Evolutionary conservation across 92 coral and sea anemone species (phyloP).

Genomic region (Nematostella vectensis): DNA sequence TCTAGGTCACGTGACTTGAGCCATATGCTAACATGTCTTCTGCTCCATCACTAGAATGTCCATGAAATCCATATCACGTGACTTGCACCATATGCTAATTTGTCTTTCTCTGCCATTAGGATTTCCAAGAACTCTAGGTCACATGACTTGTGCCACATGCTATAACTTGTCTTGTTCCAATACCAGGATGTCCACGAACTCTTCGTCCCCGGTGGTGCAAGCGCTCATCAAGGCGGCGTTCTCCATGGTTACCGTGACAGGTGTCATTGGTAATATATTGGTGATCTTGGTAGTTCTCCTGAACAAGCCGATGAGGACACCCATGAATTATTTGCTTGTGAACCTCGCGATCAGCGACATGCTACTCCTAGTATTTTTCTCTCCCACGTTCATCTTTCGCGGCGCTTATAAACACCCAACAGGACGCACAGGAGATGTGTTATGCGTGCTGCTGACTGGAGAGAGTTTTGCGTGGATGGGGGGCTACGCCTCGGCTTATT

Average conservation of each 20-base stretch:
- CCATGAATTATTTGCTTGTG: constrained; percentile 50
- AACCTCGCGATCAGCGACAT: constrained; percentile 50
- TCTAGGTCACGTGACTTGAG: no score
- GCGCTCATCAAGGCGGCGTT: constrained; percentile 20
- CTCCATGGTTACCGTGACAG: constrained; percentile 28
- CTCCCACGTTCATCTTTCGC: constrained; percentile 37
- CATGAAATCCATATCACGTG: no score
- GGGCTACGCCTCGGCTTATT: constrained; percentile 45
- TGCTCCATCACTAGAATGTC: no score
- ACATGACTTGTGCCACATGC: no score
- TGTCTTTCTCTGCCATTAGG: no score
- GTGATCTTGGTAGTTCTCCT: constrained; percentile 35
- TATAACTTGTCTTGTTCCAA: no score
- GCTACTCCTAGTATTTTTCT: constrained; percentile 37
- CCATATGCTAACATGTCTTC: no score
- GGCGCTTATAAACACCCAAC: constrained; percentile 40
- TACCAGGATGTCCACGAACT: no score
- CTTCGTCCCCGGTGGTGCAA: not conserved
- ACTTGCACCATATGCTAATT: no score
- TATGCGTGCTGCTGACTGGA: constrained; percentile 33
- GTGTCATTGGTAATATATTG: constrained; percentile 38
- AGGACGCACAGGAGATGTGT: constrained; percentile 32
- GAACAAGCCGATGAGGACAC: constrained; percentile 50
- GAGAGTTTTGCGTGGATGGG: constrained; percentile 59
- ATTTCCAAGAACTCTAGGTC: no score